These are phyloP conservation scores for Channallabes apus DNA, from an alignment of 2,797 vertebrate genomes.

Conservation along the genomic window DNA sequence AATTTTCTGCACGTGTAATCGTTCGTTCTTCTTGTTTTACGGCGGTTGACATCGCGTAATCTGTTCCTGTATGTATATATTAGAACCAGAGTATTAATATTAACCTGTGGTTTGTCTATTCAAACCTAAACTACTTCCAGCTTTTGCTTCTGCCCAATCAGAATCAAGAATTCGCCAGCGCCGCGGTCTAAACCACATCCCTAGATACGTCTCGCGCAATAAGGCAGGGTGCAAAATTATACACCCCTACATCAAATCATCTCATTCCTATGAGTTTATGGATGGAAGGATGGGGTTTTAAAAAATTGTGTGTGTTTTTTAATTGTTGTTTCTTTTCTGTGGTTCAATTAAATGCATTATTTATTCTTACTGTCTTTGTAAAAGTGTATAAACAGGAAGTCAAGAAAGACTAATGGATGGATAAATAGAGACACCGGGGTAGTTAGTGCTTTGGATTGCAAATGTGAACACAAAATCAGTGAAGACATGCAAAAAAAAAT, in stretches of 20 bases:
- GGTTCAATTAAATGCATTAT: background rate
- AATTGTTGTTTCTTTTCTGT: background rate
- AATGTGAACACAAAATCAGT: background rate
- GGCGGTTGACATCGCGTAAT: too few relatives aligned
- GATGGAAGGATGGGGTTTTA: too few relatives aligned
- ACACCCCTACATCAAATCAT: background rate
- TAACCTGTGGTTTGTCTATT: background rate
- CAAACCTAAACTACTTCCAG: background rate
- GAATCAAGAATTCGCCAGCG: background rate
- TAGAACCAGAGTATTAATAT: background rate
- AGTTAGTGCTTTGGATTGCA: slow-evolving; percentile 10
- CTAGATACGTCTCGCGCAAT: background rate
- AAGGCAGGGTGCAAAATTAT: background rate
- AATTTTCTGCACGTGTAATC: too few relatives aligned
- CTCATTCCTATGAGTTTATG: background rate
- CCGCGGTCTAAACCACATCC: background rate
- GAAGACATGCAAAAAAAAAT: background rate
- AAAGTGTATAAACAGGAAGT: background rate
- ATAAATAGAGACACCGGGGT: background rate
- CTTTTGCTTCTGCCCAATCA: background rate
- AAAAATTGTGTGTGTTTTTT: too few relatives aligned
- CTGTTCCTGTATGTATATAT: background rate
- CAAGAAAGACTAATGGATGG: background rate
- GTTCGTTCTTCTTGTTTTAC: too few relatives aligned
- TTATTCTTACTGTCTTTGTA: background rate